Conservation (phyloP, 92 coral and sea anemone genomes). For the Heliopora coerulea region DNA sequence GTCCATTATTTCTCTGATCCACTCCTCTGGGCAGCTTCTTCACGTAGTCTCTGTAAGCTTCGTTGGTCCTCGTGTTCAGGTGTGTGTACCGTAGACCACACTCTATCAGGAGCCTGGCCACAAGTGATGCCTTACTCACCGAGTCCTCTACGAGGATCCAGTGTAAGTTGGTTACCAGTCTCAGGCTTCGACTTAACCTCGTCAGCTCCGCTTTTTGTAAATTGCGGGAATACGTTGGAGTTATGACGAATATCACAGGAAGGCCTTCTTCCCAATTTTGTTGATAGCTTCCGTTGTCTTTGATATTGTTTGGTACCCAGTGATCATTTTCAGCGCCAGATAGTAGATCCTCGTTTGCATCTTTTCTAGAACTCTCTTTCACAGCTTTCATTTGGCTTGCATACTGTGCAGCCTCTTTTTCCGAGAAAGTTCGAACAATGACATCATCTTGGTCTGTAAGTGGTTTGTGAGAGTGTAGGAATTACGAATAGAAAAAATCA, state of each 20-base stretch:
- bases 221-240: constrained; percentile 77
- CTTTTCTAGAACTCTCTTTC: neutral
- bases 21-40: constrained; percentile 80
- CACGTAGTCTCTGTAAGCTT: constrained; percentile 52
- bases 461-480: too few relatives aligned
- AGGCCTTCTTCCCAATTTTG: constrained; percentile 11
- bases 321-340: constrained; percentile 5
- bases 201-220: constrained; percentile 89
- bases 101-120: constrained; percentile 42
- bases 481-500: too few relatives aligned
- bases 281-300: neutral
- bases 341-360: neutral
- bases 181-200: constrained; percentile 68
- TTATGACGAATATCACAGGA: constrained; percentile 67
- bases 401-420: neutral
- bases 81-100: constrained; percentile 69
- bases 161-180: constrained; percentile 61
- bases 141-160: constrained; percentile 93
- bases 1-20: constrained; percentile 73
- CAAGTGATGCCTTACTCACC: constrained; percentile 54
- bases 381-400: neutral
- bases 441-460: neutral
- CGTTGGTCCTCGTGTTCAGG: constrained; percentile 73
- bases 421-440: neutral
- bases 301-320: neutral